Percentiles rank a stretch among this genome's conserved stretches.
Conservation (phyloP, 2,888 invertebrate genomes). For the Hartigia nigra region DNA sequence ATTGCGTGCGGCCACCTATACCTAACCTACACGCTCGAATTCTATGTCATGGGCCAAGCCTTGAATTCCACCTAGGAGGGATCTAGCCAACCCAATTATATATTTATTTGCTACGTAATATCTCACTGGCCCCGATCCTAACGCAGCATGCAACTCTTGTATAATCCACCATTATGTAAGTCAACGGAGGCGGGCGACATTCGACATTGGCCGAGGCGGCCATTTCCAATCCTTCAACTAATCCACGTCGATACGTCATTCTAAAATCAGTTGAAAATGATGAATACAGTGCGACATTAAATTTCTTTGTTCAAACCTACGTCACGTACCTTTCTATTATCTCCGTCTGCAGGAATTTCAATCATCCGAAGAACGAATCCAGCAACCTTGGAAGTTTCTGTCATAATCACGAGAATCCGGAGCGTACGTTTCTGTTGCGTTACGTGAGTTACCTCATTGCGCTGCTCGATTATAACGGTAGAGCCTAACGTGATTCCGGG, state of each 20-base stretch:
- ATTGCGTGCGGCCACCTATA: not conserved
- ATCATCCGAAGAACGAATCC: not conserved
- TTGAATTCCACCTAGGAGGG: conserved; percentile 50
- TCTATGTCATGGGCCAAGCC: conserved; percentile 57
- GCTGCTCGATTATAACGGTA: not conserved
- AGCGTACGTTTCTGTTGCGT: not conserved
- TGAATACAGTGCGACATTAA: not conserved
- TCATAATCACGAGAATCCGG: not conserved
- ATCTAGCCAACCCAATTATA: conserved; percentile 56
- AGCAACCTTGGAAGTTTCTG: not conserved
- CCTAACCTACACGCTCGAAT: conserved; percentile 30
- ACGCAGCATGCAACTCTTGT: conserved; percentile 51
- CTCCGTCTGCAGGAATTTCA: not conserved
- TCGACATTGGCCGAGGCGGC: conserved; percentile 25
- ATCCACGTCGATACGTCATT: not conserved
- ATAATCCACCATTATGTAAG: conserved; percentile 51
- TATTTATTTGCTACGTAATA: conserved; percentile 58
- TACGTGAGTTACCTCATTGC: not conserved
- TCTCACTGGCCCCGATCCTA: conserved; percentile 56
- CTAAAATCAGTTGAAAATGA: not conserved
- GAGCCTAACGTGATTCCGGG: not conserved
- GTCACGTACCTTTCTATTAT: not conserved
- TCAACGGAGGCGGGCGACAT: conserved; percentile 28
- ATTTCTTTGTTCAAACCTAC: not conserved
- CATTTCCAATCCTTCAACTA: not conserved